phyloP scores from a whole-genome alignment of 2,888 invertebrate genomes.

The Ormyrus pomaceus region DNA sequence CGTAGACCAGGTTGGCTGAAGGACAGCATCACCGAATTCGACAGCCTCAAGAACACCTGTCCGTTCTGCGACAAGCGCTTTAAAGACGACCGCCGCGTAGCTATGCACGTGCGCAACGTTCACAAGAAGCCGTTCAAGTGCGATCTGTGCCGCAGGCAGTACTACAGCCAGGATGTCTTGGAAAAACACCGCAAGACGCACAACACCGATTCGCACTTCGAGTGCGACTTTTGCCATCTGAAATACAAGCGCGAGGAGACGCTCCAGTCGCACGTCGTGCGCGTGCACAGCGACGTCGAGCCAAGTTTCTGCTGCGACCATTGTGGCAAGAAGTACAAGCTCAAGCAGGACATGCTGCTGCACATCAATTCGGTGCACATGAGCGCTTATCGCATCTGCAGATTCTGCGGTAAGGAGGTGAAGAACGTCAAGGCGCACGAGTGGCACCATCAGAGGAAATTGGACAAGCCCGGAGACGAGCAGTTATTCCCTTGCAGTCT shows the following conservation, averaged over 20 bases:
- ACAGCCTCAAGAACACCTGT: constrained; percentile 57
- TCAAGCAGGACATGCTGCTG: constrained; percentile 68
- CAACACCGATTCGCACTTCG: constrained; percentile 60
- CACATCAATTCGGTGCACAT: constrained; percentile 60
- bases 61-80: constrained; percentile 63
- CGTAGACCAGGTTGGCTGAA: constrained; percentile 47
- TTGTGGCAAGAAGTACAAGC: constrained; percentile 68
- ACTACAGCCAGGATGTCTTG: constrained; percentile 56
- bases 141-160: constrained; percentile 60
- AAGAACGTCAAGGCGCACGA: constrained; percentile 65
- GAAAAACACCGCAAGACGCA: constrained; percentile 65
- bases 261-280: constrained; percentile 36
- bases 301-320: constrained; percentile 62
- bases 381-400: constrained; percentile 60
- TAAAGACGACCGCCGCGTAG: constrained; percentile 54
- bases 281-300: constrained; percentile 53
- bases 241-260: constrained; percentile 66
- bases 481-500: constrained; percentile 60
- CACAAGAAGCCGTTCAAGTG: constrained; percentile 62
- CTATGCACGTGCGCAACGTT: constrained; percentile 58
- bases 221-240: constrained; percentile 66
- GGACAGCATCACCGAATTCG: constrained; percentile 47
- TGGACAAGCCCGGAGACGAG: constrained; percentile 31
- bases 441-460: constrained; percentile 64
- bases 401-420: constrained; percentile 65